These are phyloP conservation scores for Babylonia areolata DNA, from an alignment of 1,140 invertebrate species.

Conservation along the genomic window DNA sequence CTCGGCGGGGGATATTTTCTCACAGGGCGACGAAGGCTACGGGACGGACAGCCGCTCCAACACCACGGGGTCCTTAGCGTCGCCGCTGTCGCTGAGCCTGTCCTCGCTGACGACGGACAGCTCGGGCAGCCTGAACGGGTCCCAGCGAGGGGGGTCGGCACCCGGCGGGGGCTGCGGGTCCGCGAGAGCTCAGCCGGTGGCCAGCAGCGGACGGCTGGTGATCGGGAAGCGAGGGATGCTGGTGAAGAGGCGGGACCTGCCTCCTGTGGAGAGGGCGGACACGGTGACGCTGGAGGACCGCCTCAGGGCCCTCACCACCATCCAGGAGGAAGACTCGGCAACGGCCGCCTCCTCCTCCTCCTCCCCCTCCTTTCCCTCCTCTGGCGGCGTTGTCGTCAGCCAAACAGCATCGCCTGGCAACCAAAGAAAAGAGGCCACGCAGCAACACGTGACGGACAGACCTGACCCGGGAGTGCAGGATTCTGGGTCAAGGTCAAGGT, in stretches of 20 bases:
- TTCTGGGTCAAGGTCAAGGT: not conserved
- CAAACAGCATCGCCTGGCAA: not conserved
- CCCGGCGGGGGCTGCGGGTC: not conserved
- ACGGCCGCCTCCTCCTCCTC: not conserved
- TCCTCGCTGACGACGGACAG: conserved; percentile 32
- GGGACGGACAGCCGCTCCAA: conserved; percentile 23
- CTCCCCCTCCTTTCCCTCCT: not conserved
- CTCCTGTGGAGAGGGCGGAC: conserved; percentile 18
- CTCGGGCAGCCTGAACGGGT: not conserved
- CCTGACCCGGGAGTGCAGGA: not conserved
- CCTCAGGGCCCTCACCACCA: conserved; percentile 29
- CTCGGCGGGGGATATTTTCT: not conserved
- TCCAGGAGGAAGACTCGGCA: conserved; percentile 25
- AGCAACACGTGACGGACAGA: not conserved
- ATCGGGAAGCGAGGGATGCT: conserved; percentile 19
- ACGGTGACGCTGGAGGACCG: conserved; percentile 25
- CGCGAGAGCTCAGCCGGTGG: conserved; percentile 29
- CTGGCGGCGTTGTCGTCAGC: not conserved
- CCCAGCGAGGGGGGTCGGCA: not conserved
- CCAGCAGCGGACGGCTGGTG: conserved; percentile 5
- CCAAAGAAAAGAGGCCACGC: not conserved
- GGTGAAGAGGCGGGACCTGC: conserved; percentile 27
- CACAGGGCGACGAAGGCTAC: conserved; percentile 9
- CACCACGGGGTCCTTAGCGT: conserved; percentile 21
- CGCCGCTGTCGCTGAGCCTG: conserved; percentile 29